phyloP scores from a whole-genome alignment of 2,797 vertebrate species.

The Australoheros facetus region DNA sequence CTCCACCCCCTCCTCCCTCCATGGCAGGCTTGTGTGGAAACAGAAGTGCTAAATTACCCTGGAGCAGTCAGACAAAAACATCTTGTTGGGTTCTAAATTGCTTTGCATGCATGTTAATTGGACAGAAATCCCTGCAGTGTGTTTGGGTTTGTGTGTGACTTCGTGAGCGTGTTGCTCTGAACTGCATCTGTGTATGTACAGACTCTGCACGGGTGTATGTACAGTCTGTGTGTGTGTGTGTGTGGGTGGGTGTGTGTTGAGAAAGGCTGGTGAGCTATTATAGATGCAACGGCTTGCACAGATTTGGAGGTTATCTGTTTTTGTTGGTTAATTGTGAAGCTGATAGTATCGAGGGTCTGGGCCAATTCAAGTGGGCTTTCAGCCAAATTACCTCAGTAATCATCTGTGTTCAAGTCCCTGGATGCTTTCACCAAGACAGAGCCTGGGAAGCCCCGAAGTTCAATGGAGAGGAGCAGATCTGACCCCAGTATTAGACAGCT shows the following conservation, averaged over 20 bases:
- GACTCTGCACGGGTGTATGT: conserved; percentile 24
- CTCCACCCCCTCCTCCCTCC: conserved; percentile 69
- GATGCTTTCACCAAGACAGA: conserved; percentile 72
- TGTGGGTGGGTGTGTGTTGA: conserved; percentile 32
- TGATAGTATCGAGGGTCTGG: conserved; percentile 82
- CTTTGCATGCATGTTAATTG: conserved; percentile 89
- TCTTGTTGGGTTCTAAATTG: conserved; percentile 87
- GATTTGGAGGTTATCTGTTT: conserved; percentile 86
- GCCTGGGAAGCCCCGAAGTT: conserved; percentile 72
- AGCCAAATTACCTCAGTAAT: conserved; percentile 85
- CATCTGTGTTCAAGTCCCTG: conserved; percentile 76
- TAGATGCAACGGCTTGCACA: conserved; percentile 71
- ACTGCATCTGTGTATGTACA: conserved; percentile 59
- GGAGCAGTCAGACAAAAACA: conserved; percentile 86
- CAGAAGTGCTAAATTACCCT: conserved; percentile 82
- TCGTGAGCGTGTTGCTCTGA: conserved; percentile 32
- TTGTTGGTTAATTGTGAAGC: conserved; percentile 87
- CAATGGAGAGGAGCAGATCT: conserved; percentile 70
- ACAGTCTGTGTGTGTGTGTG: conserved; percentile 8
- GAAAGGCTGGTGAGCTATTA: conserved; percentile 72
- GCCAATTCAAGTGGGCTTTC: conserved; percentile 83
- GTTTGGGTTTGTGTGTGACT: conserved; percentile 73
- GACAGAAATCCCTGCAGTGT: conserved; percentile 85
- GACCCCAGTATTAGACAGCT: conserved; percentile 76
- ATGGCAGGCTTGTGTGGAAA: conserved; percentile 75